Evolutionary conservation across 2,113 vertebrate genomes (phyloP).

Genomic region (Suncus etruscus): DNA sequence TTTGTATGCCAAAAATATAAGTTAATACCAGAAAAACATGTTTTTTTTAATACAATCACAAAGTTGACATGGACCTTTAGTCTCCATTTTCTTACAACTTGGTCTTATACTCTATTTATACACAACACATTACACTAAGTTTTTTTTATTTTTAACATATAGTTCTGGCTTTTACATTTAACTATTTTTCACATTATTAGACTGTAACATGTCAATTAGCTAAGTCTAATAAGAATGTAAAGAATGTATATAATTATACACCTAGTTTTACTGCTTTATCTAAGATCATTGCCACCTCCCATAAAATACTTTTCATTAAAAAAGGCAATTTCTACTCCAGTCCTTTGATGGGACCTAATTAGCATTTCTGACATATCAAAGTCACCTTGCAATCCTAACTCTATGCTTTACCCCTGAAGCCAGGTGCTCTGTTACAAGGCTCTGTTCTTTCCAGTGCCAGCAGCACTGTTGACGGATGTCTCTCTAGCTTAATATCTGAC

Average conservation of each 20-base stretch:
- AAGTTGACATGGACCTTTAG: background rate
- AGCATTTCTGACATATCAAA: slow-evolving; percentile 83
- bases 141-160: background rate
- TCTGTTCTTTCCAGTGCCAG: slow-evolving; percentile 67
- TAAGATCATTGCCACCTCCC: slow-evolving; percentile 77
- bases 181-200: slow-evolving; percentile 55
- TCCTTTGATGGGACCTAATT: slow-evolving; percentile 83
- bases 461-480: slow-evolving; percentile 71
- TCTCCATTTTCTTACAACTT: background rate
- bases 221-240: slow-evolving; percentile 80
- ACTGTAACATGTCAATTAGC: slow-evolving; percentile 79
- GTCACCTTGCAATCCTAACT: slow-evolving; percentile 79
- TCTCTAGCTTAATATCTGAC: slow-evolving; percentile 79
- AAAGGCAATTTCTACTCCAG: slow-evolving; percentile 79
- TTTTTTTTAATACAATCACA: background rate
- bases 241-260: slow-evolving; percentile 82
- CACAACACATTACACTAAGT: background rate
- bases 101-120: background rate
- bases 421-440: slow-evolving; percentile 71
- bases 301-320: slow-evolving; percentile 85
- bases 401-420: slow-evolving; percentile 63
- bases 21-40: background rate
- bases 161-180: slow-evolving; percentile 55
- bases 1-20: background rate
- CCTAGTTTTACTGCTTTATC: slow-evolving; percentile 78